Conservation (phyloP, 2,113 vertebrate species). For the Odocoileus hemionus region DNA sequence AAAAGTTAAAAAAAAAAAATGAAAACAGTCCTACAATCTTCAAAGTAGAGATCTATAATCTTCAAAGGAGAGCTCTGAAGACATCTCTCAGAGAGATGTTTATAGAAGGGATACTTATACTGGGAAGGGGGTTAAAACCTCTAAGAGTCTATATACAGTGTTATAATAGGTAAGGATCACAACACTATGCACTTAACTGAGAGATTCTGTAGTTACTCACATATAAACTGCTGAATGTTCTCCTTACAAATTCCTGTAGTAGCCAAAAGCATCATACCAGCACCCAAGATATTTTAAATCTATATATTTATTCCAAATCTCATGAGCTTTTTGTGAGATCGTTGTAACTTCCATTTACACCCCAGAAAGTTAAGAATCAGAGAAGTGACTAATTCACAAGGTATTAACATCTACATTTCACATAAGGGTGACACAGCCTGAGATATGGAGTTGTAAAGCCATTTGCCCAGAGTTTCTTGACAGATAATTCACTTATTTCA, state of each 20-base stretch:
- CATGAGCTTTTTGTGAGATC: neutral
- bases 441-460: neutral
- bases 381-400: neutral
- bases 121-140: neutral
- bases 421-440: neutral
- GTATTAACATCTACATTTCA: neutral
- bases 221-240: neutral
- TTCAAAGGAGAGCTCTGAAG: conserved; percentile 51
- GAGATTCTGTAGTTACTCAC: neutral
- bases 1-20: neutral
- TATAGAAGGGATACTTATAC: neutral
- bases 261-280: neutral
- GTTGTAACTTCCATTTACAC: neutral
- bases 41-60: conserved; percentile 23
- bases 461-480: neutral
- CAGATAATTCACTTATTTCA: conserved; percentile 1
- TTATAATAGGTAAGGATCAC: neutral
- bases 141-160: neutral
- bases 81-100: neutral
- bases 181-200: neutral
- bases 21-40: conserved; percentile 43
- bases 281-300: neutral
- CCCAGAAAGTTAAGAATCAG: conserved; percentile 1
- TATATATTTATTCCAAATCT: neutral
- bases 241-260: neutral